Conservation (phyloP, 2,113 vertebrate genomes). For the Anser brachyrhynchus region DNA sequence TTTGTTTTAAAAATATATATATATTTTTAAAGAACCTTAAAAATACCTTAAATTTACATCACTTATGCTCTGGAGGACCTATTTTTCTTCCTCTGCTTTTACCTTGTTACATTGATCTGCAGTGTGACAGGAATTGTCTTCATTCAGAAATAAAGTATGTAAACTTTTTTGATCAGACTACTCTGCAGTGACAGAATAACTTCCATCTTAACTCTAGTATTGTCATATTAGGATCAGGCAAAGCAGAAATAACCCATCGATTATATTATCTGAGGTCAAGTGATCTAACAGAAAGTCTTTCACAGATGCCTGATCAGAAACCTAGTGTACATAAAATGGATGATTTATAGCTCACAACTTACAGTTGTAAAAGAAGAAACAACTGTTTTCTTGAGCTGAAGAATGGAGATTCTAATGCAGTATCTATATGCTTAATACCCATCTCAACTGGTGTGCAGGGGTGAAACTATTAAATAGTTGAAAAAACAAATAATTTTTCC, state of each 20-base stretch:
- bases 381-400: not conserved
- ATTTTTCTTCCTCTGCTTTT: not conserved
- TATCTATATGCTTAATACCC: not conserved
- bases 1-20: not conserved
- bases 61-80: not conserved
- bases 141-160: not conserved
- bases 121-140: not conserved
- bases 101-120: not conserved
- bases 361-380: not conserved
- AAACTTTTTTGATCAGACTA: not conserved
- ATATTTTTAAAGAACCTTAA: too few relatives aligned
- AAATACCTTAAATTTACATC: not conserved
- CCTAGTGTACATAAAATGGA: not conserved
- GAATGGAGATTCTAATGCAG: not conserved
- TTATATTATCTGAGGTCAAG: not conserved
- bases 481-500: not conserved
- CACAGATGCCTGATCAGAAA: not conserved
- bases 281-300: not conserved
- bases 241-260: not conserved
- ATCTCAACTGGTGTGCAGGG: accelerated
- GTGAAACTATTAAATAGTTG: not conserved
- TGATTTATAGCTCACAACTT: not conserved
- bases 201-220: not conserved
- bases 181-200: not conserved
- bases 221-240: not conserved